A percentile compares a stretch with the other conserved stretches of the same genome.
Conservation (phyloP, 64 coral and sea anemone species). For the Porites australiensis region DNA sequence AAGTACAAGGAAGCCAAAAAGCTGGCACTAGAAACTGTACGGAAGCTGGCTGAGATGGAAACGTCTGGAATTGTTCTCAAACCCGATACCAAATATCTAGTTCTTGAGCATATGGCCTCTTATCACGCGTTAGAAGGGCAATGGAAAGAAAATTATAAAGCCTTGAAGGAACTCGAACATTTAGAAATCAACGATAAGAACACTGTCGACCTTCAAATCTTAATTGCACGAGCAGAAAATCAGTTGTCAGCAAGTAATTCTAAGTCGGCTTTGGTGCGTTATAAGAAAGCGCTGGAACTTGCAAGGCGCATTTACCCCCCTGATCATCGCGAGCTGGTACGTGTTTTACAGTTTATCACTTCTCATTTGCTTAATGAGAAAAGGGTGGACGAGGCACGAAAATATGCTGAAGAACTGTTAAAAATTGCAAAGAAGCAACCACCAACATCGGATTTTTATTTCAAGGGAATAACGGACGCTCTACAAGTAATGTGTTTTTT, state of each 20-base stretch:
- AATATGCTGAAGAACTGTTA: constrained; percentile 3
- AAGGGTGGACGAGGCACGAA: background rate
- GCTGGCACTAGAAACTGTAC: background rate
- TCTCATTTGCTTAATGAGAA: background rate
- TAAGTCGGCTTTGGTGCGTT: background rate
- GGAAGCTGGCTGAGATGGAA: background rate
- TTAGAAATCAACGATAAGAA: background rate
- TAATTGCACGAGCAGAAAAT: constrained; percentile 11
- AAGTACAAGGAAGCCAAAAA: background rate
- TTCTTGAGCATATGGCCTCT: background rate
- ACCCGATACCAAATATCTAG: background rate
- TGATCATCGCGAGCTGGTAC: background rate
- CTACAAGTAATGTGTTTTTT: background rate
- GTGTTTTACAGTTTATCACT: background rate
- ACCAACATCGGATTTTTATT: background rate
- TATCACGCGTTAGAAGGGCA: background rate
- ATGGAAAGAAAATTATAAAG: background rate
- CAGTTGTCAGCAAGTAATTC: too few species aligned
- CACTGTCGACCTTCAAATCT: background rate
- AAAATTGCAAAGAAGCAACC: background rate
- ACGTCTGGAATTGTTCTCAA: background rate
- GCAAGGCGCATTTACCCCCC: background rate
- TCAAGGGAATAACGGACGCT: background rate
- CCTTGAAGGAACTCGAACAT: background rate
- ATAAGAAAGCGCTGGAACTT: background rate